phyloP scores from a whole-genome alignment of 2,113 vertebrate genomes.

The Ondatra zibethicus region DNA sequence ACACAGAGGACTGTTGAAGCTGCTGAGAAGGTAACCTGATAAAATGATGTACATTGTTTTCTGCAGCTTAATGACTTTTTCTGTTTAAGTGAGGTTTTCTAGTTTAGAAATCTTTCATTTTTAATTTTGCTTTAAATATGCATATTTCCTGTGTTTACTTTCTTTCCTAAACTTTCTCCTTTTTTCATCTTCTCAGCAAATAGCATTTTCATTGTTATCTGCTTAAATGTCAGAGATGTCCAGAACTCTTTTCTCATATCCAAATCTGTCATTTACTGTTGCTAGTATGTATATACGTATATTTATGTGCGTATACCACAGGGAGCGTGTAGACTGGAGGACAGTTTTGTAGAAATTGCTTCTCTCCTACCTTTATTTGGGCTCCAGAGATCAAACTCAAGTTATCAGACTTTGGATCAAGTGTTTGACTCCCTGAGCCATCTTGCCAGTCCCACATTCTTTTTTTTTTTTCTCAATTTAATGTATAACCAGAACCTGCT shows the following conservation, averaged over 20 bases:
- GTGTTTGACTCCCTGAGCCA: neutral
- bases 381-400: neutral
- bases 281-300: neutral
- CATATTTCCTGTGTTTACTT: constrained; percentile 41
- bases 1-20: constrained; percentile 98
- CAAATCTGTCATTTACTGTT: neutral
- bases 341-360: neutral
- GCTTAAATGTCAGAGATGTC: neutral
- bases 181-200: constrained; percentile 5
- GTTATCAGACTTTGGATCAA: neutral
- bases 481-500: neutral
- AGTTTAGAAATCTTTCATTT: neutral
- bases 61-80: neutral
- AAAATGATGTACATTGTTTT: constrained; percentile 13
- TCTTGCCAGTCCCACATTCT: neutral
- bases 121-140: constrained; percentile 43
- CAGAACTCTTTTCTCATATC: neutral
- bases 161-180: neutral
- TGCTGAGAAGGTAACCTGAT: constrained; percentile 92
- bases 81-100: neutral
- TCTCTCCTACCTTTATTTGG: neutral
- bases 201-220: constrained; percentile 20
- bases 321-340: neutral
- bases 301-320: neutral
- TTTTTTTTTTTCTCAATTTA: neutral